These are phyloP conservation scores for Apotomis capreana DNA, from an alignment of 2,888 invertebrate species.

Conservation along the genomic window DNA sequence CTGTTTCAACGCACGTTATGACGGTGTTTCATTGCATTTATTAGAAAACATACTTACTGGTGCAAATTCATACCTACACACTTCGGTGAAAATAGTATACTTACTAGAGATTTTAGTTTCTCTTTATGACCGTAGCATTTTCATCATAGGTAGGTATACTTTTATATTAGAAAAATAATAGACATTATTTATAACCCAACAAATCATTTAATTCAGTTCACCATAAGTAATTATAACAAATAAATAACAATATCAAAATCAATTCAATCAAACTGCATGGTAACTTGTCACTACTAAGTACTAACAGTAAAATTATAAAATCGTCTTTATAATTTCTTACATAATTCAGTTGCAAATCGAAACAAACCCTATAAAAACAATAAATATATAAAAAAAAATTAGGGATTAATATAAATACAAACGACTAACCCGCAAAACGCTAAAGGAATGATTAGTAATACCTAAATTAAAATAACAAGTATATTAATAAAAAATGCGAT, in stretches of 20 bases:
- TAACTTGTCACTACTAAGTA: constrained; percentile 24
- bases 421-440: constrained; percentile 7
- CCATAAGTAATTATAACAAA: constrained; percentile 43
- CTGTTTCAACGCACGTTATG: too few species aligned
- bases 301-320: constrained; percentile 13
- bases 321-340: constrained; percentile 11
- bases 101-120: too few species aligned
- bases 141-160: background rate
- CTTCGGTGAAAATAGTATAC: too few species aligned
- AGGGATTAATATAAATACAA: background rate
- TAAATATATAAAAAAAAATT: background rate
- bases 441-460: constrained; percentile 35
- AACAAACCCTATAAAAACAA: too few species aligned
- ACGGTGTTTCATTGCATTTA: too few species aligned
- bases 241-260: constrained; percentile 34
- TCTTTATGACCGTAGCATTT: too few species aligned
- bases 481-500: constrained; percentile 6
- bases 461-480: constrained; percentile 21
- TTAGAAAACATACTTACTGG: too few species aligned
- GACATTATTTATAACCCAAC: constrained; percentile 50
- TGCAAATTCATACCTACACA: too few species aligned
- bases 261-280: constrained; percentile 41
- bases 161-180: background rate
- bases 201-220: constrained; percentile 55
- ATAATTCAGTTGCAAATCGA: background rate